These are phyloP conservation scores for Lamprotornis superbus DNA, from an alignment of 2,113 vertebrate species.

Conservation along the genomic window DNA sequence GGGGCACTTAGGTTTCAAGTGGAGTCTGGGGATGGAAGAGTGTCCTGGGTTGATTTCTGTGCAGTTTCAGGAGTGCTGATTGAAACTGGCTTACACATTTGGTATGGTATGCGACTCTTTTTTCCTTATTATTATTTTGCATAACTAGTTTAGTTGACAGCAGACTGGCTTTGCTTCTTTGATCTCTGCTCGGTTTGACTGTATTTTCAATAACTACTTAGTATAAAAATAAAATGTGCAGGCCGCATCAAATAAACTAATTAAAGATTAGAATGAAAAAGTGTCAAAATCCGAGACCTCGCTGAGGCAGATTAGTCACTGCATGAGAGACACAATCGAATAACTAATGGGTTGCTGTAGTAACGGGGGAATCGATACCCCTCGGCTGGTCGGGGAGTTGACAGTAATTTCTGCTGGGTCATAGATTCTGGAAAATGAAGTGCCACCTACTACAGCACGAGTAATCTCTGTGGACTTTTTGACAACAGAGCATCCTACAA, in stretches of 20 bases:
- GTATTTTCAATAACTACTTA: slow-evolving; percentile 70
- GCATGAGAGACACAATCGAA: slow-evolving; percentile 55
- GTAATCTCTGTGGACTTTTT: slow-evolving; percentile 57
- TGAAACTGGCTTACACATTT: not conserved
- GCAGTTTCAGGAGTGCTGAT: not conserved
- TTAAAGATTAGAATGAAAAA: slow-evolving; percentile 79
- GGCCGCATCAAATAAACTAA: slow-evolving; percentile 75
- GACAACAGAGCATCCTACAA: slow-evolving; percentile 49
- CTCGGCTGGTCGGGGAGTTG: slow-evolving; percentile 70
- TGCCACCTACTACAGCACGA: slow-evolving; percentile 66
- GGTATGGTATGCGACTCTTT: not conserved
- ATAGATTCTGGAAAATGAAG: slow-evolving; percentile 73
- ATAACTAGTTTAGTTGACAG: slow-evolving; percentile 48
- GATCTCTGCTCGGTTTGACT: slow-evolving; percentile 60
- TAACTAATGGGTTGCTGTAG: slow-evolving; percentile 77
- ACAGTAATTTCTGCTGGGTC: slow-evolving; percentile 85
- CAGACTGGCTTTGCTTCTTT: slow-evolving; percentile 46
- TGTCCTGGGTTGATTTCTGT: not conserved
- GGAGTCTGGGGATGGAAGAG: not conserved
- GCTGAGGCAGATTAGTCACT: slow-evolving; percentile 68
- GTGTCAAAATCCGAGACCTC: slow-evolving; percentile 73
- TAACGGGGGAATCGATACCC: slow-evolving; percentile 77
- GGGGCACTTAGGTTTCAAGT: not conserved
- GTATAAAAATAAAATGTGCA: slow-evolving; percentile 72
- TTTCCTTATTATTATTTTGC: not conserved